These are phyloP conservation scores for Rhinatrema bivittatum DNA, from an alignment of 2,797 vertebrate species.

Conservation along the genomic window DNA sequence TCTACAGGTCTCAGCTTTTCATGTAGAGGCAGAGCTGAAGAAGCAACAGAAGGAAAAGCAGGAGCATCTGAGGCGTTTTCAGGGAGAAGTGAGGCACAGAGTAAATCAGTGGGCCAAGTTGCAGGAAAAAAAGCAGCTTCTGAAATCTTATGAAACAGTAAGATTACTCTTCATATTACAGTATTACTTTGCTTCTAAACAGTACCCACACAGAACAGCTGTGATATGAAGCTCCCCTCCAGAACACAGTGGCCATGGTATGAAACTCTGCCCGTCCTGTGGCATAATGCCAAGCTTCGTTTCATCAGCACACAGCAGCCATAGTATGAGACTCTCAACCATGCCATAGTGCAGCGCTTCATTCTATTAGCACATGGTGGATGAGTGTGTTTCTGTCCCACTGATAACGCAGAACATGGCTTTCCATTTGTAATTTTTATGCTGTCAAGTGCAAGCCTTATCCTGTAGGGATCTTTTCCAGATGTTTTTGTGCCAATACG, in stretches of 20 bases:
- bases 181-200: neutral
- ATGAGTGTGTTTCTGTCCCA: no score
- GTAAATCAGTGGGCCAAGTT: slow-evolving; percentile 63
- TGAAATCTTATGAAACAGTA: slow-evolving; percentile 50
- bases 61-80: slow-evolving; percentile 68
- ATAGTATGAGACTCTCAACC: no score
- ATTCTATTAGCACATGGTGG: no score
- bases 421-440: no score
- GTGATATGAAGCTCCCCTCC: neutral
- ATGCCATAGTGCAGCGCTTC: no score
- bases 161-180: slow-evolving; percentile 6
- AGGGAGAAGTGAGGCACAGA: slow-evolving; percentile 71
- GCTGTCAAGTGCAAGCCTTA: no score
- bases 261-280: neutral
- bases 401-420: no score
- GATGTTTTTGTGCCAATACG: no score
- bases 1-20: slow-evolving; percentile 55
- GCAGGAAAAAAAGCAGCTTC: slow-evolving; percentile 54
- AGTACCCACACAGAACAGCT: neutral
- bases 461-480: no score
- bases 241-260: rapidly evolving
- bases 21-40: slow-evolving; percentile 66
- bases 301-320: no score
- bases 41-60: slow-evolving; percentile 55
- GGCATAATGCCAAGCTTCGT: no score